Evolutionary conservation across 1,140 invertebrate species (phyloP), one percentile per base, ranked within the genome.

Genomic region (Halesus radiatus): DNA sequence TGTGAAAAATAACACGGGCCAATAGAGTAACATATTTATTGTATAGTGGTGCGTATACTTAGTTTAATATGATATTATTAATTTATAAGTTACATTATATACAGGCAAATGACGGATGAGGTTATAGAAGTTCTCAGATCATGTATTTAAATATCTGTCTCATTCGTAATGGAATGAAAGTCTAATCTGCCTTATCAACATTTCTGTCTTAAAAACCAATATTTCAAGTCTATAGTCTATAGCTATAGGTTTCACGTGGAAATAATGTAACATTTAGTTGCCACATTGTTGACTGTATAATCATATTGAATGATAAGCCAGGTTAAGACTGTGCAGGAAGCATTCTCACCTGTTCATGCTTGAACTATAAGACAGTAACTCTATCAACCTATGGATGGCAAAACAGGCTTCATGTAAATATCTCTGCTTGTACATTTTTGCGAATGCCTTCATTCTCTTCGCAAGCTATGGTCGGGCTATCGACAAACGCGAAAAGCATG

Each of bases 241-340:
- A n/a, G n/a, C n/a, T n/a, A n/a, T 45, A 45, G 37, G 37, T 45
- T 13, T 73, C 73, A 54, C 56, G 32, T 74, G 23, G 56, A 58
- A 37, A 45, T 45, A 45, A 45, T 45, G 37, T 45, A 1, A 45
- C 37, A 45, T 45, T 45, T 45, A 50, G 52, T 77, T 54, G 15
- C 29, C 37, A 58, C 10, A 50, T 73, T 53, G 29, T 78, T 78
- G 50, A 78, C 45, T 78, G 50, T 56, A 70, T 58, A 58, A 70
- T 58, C 50, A 70, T 56, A 70, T 58, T 78, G 52, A 80, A 82
- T 85, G 85, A 85, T 87, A 86, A 87, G 87, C 90, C 90, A 91
- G 90, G 91, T 91, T 91, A 90, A 90, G 89, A 89, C 89, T 91
- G 88, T 90, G 89, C 92, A 91, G 91, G 90, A 90, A 90, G 91